Percentiles rank a stretch among this genome's conserved stretches.
Evolutionary conservation across 2,888 invertebrate species (phyloP).

Genomic region (Yponomeuta sedellus): DNA sequence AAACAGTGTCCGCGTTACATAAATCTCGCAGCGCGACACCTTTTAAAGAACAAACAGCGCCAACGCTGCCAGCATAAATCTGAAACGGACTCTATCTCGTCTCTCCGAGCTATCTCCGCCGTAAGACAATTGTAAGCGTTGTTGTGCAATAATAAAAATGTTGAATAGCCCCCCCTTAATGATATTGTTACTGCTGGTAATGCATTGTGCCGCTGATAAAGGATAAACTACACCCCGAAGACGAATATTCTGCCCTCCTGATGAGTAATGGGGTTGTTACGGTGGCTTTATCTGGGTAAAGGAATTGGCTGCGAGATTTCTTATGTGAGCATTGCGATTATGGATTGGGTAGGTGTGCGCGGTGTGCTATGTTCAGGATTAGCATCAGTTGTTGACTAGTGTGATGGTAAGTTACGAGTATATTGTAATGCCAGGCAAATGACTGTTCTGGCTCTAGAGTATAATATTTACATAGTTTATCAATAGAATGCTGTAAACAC

Average conservation of each 20-base stretch:
- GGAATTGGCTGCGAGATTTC: conserved; percentile 21
- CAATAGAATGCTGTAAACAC: too few species aligned
- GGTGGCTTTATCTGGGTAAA: conserved; percentile 24
- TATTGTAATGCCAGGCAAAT: too few species aligned
- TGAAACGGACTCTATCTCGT: conserved; percentile 61
- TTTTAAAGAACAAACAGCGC: conserved; percentile 34
- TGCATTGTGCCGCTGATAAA: conserved; percentile 70
- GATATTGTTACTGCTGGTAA: conserved; percentile 67
- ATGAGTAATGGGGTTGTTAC: conserved; percentile 31
- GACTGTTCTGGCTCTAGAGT: too few species aligned
- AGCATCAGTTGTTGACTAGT: background rate
- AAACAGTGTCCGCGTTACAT: conserved; percentile 2
- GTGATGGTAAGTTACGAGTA: too few species aligned
- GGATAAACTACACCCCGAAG: conserved; percentile 77
- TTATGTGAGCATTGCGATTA: conserved; percentile 17
- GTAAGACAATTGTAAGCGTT: conserved; percentile 70
- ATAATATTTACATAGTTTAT: too few species aligned
- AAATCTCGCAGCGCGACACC: conserved; percentile 5
- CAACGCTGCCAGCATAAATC: conserved; percentile 75
- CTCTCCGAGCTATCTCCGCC: conserved; percentile 59
- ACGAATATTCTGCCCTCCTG: conserved; percentile 36
- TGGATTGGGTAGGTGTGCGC: background rate
- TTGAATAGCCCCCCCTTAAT: conserved; percentile 72
- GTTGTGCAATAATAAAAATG: conserved; percentile 73
- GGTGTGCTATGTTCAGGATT: background rate